Evolutionary conservation across 2,113 vertebrate genomes (phyloP), one percentile per base, ranked within the genome.

Genomic region (Mastomys coucha): DNA sequence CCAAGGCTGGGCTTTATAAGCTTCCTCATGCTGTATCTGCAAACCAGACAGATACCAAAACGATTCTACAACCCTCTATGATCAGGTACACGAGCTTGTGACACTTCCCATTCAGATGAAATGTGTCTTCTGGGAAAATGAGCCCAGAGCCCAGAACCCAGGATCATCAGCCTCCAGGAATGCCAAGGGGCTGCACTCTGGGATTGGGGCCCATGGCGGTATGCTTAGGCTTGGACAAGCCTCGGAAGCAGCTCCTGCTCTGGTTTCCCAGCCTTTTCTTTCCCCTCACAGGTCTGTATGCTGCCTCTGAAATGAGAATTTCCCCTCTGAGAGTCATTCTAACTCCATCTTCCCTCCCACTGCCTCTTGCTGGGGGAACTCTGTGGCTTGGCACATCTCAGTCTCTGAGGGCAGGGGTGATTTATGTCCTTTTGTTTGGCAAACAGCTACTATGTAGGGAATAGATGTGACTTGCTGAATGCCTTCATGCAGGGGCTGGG

Each of bases 391-490:
- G n/a, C 39, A n/a, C 76, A 82, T 84, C 88, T 91, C 19, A 4
- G 70, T 95, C 93, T 97, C 96, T 65, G 53, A 90, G 80, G 91
- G 84, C 78, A 94, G 88, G 88, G 75, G 80, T 63, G 88, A 96
- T 77, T 97, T 95, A 94, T 51, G 26, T 77, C 92, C 95, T 97
- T 96, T 88, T 95, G 96, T 95, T 93, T 49, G 22, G 94, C 89
- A 95, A 85, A 94, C 91, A 95, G 93, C 93, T 96, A 92, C 93
- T 96, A 92, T 92, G 93, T 86, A 69, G 10, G 65, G 77, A 92
- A 90, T 0, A 17, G 65, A 93, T 65, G 33, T 4, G 7, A 78
- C 75, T 89, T 22, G 65, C 96, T 90, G 91, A 96, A 90, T 95
- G 93, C 93, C 96, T 93, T 49, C 39, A 73, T 89, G 97, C 0